phyloP scores from a whole-genome alignment of 2,113 vertebrate species.

The Passer montanus region DNA sequence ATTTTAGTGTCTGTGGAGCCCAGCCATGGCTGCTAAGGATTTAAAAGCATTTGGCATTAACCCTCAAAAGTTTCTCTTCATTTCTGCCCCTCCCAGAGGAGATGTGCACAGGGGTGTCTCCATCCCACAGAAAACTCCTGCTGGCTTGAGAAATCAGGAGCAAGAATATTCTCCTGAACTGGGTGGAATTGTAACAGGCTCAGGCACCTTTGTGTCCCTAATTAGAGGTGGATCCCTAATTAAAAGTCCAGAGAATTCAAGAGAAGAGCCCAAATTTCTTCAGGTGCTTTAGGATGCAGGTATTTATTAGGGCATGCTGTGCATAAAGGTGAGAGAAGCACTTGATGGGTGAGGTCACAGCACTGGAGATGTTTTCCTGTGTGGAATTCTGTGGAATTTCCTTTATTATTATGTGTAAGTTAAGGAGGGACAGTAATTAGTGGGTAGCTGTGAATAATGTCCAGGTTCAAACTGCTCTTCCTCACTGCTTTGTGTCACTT shows the following conservation, averaged over 20 bases:
- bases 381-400: background rate
- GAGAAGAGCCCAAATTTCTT: background rate
- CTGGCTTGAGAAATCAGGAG: background rate
- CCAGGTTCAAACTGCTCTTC: background rate
- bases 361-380: background rate
- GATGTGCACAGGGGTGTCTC: background rate
- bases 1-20: background rate
- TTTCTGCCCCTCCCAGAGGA: background rate
- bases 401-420: accelerated
- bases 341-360: background rate
- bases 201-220: background rate
- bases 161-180: background rate
- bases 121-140: background rate
- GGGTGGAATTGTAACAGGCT: background rate
- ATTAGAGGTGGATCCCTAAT: background rate
- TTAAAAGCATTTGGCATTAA: background rate
- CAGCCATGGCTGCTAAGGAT: background rate
- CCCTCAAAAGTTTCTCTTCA: background rate
- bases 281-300: background rate
- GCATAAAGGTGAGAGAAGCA: background rate
- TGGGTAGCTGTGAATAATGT: background rate
- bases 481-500: background rate
- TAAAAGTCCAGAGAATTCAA: background rate
- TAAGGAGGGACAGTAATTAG: background rate
- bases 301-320: background rate